These are phyloP conservation scores for Notiomystis cincta DNA, from an alignment of 2,113 vertebrate genomes.

Conservation along the genomic window DNA sequence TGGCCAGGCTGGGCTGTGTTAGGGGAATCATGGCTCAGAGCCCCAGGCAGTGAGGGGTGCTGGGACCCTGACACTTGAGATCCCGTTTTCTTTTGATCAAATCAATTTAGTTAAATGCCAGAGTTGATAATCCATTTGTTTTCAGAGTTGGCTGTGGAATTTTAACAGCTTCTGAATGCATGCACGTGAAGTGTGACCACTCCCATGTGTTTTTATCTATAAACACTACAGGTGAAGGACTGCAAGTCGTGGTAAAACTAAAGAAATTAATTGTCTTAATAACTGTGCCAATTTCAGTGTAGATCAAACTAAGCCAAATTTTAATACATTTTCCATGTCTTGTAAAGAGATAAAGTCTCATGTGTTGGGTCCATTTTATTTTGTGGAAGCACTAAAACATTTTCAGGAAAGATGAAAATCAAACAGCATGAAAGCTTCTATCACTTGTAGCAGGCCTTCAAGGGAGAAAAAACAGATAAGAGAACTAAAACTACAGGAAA, in stretches of 20 bases:
- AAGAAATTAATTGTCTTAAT: neutral
- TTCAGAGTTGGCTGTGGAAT: neutral
- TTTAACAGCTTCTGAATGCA: neutral
- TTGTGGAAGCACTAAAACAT: neutral
- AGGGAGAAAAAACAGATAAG: neutral
- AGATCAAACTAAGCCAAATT: neutral
- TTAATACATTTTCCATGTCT: neutral
- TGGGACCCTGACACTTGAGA: neutral
- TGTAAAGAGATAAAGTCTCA: neutral
- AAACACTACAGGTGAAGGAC: neutral
- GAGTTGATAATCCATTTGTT: neutral
- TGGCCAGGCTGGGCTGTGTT: too few species aligned
- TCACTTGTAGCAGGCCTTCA: neutral
- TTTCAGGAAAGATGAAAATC: neutral
- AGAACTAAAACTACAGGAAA: neutral
- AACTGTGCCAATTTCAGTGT: neutral
- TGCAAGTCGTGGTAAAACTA: neutral
- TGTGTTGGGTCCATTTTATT: neutral
- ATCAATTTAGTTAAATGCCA: neutral
- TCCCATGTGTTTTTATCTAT: neutral
- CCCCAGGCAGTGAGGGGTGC: rapidly evolving
- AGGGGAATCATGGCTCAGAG: rapidly evolving
- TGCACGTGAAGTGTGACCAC: neutral
- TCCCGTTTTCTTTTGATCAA: neutral
- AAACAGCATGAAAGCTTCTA: neutral